Base-by-base conservation (phyloP, 1,140 invertebrate genomes). In the Drosophila pseudoananassae region DNA sequence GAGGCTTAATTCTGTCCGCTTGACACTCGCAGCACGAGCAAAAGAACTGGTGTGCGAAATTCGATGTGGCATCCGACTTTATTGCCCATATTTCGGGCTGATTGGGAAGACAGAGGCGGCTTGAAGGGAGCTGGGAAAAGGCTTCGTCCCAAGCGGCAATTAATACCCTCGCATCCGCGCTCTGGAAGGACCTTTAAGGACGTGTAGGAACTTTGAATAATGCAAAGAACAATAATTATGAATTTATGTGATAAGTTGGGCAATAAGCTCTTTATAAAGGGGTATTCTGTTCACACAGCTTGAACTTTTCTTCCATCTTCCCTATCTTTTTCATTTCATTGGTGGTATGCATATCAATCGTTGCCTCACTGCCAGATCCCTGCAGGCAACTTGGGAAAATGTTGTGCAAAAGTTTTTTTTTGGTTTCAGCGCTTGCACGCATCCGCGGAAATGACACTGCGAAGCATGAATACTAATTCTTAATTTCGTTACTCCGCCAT, bases 391-490 rank as follows among this genome's bases (percentile, higher is more conserved):
- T 73, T 23, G 47, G 20, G 47, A 63, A 74, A 57, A 57, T 71
- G 15, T 75, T 68, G 45, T 40, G 46, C 27, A 78, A 81, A 68
- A 71, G 66, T 52, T 78, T 78, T 71, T 49, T 55, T 33, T 15
- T 12, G 60, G 69, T 31, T 46, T 60, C 51, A 56, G 65, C 61
- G 77, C 69, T 72, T 57, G 74, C 71, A 64, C 79, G 78, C 71
- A 88, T 79, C 73, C 83, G 83, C 83, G 78, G 76, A 83, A 87
- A 87, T 83, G 83, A 88, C 83, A 88, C 78, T 88, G 83, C 78
- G 59, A 76, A 83, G 83, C 83, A 83, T 87, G 78, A 87, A 87
- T 87, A 87, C 83, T 87, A 87, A 88, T 88, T 87, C 87, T 74
- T 88, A 88, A 88, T 88, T 88, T 87, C 46, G 83, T 65, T 78